Percentiles rank a stretch among this genome's conserved stretches.
These are phyloP conservation scores for Anthoscopus minutus DNA, from an alignment of 2,113 vertebrate genomes.

Conservation along the genomic window DNA sequence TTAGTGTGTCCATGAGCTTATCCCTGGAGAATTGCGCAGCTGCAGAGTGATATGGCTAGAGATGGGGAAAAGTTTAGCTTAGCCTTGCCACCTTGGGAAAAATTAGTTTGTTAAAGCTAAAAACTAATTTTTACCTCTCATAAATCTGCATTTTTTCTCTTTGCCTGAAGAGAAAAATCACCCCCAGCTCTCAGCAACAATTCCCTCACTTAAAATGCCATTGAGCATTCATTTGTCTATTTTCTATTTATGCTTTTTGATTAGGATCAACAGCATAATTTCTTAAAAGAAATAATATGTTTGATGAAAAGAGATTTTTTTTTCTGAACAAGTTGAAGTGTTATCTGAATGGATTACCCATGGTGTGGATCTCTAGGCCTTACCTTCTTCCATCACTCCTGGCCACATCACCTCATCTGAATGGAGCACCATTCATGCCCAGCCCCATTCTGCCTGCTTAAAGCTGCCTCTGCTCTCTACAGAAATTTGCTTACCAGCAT, in stretches of 20 bases:
- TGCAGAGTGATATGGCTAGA: conserved; percentile 37
- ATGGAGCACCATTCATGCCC: neutral
- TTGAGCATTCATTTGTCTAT: neutral
- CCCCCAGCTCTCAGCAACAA: neutral
- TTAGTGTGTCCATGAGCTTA: conserved; percentile 42
- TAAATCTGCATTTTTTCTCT: neutral
- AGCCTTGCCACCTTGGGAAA: conserved; percentile 30
- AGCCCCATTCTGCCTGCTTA: neutral
- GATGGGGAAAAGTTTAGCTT: conserved; percentile 6
- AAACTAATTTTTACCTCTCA: neutral
- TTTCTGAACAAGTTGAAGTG: neutral
- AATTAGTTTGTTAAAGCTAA: conserved; percentile 16
- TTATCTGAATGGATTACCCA: neutral
- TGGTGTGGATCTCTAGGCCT: neutral
- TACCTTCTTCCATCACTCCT: neutral
- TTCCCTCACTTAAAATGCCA: neutral
- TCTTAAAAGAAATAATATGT: neutral
- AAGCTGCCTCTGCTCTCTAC: conserved; percentile 6
- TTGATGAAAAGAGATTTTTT: neutral
- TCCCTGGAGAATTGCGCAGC: conserved; percentile 43
- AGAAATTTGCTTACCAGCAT: neutral
- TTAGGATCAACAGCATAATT: neutral
- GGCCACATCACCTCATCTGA: neutral
- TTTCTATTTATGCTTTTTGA: neutral
- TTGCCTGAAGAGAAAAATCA: neutral